A percentile compares a stretch with the other conserved stretches of the same genome.
phyloP scores from a whole-genome alignment of 2,797 vertebrate genomes.

The Huso huso region DNA sequence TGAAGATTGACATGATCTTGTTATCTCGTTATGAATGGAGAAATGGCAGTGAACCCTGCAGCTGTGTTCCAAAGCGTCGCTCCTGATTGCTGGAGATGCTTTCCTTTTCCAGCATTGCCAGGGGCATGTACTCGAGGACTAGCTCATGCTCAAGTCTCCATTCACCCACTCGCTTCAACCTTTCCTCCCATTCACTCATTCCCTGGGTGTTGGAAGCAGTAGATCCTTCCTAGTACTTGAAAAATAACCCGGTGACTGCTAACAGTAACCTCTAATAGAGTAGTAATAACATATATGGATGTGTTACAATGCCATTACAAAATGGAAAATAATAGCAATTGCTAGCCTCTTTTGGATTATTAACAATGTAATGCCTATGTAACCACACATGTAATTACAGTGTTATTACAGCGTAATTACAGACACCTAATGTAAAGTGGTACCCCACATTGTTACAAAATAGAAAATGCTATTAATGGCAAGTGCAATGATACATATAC shows the following conservation, averaged over 20 bases:
- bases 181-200: neutral
- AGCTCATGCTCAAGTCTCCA: neutral
- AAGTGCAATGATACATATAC: too few relatives aligned
- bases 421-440: too few relatives aligned
- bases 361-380: too few relatives aligned
- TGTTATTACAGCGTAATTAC: too few relatives aligned
- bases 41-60: neutral
- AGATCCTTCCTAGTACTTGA: neutral
- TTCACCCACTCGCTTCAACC: neutral
- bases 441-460: too few relatives aligned
- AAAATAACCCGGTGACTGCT: neutral
- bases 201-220: neutral
- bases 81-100: neutral
- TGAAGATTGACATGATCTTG: neutral
- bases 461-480: too few relatives aligned
- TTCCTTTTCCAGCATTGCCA: neutral
- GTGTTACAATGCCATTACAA: too few relatives aligned
- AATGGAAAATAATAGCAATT: too few relatives aligned
- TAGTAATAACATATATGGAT: too few relatives aligned
- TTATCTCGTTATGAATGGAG: slow-evolving; percentile 5
- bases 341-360: too few relatives aligned
- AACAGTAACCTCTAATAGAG: neutral
- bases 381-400: too few relatives aligned
- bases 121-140: neutral
- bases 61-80: neutral